Conservation (phyloP, 2,888 invertebrate genomes). For the Tenthredo livida region DNA sequence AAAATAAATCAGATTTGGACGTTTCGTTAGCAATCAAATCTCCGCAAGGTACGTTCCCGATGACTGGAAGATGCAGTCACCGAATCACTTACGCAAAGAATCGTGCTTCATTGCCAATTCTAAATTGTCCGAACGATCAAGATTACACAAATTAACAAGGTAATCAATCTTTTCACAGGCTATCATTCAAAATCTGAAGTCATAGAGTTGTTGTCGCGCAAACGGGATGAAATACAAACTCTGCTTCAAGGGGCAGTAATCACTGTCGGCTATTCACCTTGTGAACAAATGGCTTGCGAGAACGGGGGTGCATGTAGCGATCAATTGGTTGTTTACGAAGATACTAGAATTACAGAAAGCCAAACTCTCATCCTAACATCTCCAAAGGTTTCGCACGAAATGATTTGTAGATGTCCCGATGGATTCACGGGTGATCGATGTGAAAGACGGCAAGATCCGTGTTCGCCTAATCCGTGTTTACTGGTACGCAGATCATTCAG, state of each 20-base stretch:
- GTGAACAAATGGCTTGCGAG: constrained; percentile 86
- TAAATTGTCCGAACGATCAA: neutral
- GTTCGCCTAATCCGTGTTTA: constrained; percentile 93
- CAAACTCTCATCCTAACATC: constrained; percentile 90
- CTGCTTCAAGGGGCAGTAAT: constrained; percentile 83
- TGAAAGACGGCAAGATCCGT: constrained; percentile 93
- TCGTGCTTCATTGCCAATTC: neutral
- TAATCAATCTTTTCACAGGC: constrained; percentile 69
- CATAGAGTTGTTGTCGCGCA: constrained; percentile 83
- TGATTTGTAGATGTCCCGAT: constrained; percentile 89
- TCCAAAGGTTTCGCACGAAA: constrained; percentile 88
- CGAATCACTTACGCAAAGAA: neutral
- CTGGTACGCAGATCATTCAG: constrained; percentile 62
- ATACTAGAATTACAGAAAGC: constrained; percentile 89
- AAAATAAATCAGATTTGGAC: constrained; percentile 84
- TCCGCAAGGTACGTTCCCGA: constrained; percentile 71
- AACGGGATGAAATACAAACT: constrained; percentile 83
- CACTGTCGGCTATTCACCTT: constrained; percentile 89
- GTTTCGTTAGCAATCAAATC: constrained; percentile 85
- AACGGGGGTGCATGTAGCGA: constrained; percentile 90
- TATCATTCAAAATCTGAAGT: constrained; percentile 85
- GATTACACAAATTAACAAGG: neutral
- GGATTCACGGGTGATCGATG: constrained; percentile 92
- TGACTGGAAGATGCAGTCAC: neutral
- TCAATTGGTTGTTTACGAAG: constrained; percentile 84